A percentile compares a stretch with the other conserved stretches of the same genome.
These are phyloP conservation scores for Oreochromis tanganicae DNA, from an alignment of 2,113 vertebrate species.

Conservation along the genomic window DNA sequence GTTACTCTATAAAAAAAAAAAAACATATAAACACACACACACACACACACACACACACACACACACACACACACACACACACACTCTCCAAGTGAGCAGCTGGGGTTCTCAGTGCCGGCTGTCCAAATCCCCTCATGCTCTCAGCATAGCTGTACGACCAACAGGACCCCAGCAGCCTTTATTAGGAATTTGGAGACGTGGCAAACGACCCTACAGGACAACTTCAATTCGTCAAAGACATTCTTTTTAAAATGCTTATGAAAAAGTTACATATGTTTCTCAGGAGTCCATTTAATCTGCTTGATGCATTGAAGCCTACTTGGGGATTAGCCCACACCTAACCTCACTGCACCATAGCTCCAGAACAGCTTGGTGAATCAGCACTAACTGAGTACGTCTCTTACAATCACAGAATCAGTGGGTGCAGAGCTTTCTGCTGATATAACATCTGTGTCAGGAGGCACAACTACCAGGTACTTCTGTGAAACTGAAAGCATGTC, in stretches of 20 bases:
- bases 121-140: neutral
- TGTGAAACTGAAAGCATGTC: neutral
- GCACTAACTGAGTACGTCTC: neutral
- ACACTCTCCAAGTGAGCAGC: conserved; percentile 47
- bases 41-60: neutral
- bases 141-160: neutral
- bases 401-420: neutral
- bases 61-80: neutral
- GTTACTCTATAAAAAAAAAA: too few relatives aligned
- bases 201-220: accelerated
- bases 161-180: neutral
- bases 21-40: too few relatives aligned
- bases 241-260: neutral
- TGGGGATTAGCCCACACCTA: neutral
- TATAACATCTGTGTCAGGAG: neutral
- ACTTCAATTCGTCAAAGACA: accelerated
- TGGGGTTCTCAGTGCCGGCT: conserved; percentile 5
- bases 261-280: neutral
- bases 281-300: neutral
- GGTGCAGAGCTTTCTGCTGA: neutral
- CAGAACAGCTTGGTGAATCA: conserved; percentile 10
- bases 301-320: neutral
- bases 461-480: conserved; percentile 17
- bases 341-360: neutral
- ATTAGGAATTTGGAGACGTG: neutral